Evolutionary conservation across 2,113 vertebrate genomes (phyloP), one percentile per base, ranked within the genome.

Genomic region (Rhinoderma darwinii): DNA sequence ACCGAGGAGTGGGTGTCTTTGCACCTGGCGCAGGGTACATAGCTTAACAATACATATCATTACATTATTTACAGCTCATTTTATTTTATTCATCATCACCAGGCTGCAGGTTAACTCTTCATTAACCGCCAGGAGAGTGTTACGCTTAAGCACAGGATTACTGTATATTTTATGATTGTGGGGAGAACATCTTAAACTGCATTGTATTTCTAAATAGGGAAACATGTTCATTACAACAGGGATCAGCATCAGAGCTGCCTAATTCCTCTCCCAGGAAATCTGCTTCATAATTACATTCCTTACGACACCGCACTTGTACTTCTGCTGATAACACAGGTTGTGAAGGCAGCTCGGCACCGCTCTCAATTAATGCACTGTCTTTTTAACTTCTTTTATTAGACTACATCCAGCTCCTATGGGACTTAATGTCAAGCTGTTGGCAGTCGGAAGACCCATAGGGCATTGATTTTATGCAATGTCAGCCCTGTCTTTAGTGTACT

Each of bases 1-100:
- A 95, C 94, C 93, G 92, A 92, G 92, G 95, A 96, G 96, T 95
- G 95, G 95, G 95, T 96, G 95, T 95, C 92, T 91, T 91, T 95
- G 96, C 98, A 99, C 97, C 97, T 99, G 98, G 96, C 96, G 94
- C 88, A 90, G 92, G 94, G 92, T 95, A 92, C 92, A 93, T 94
- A 93, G 93, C 94, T 96, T 93, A 95, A 96, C 97, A 97, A 97
- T 96, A 95, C 94, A 92, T 96, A 96, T 97, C 96, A 97, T 97
- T 97, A 95, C 92, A 95, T 96, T 94, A 94, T 95, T 96, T 96
- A 92, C 94, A 94, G 92, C 94, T 95, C 94, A 95, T 94, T 95
- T 94, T 96, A 94, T 93, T 93, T 94, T 94, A 94, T 95, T 95
- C 90, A 94, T 95, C 89, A 94, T 91, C 93, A 92, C 92, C 94